A percentile compares a stretch with the other conserved stretches of the same genome.
Evolutionary conservation across 1,140 invertebrate species (phyloP).

Genomic region (Atta cephalotes): DNA sequence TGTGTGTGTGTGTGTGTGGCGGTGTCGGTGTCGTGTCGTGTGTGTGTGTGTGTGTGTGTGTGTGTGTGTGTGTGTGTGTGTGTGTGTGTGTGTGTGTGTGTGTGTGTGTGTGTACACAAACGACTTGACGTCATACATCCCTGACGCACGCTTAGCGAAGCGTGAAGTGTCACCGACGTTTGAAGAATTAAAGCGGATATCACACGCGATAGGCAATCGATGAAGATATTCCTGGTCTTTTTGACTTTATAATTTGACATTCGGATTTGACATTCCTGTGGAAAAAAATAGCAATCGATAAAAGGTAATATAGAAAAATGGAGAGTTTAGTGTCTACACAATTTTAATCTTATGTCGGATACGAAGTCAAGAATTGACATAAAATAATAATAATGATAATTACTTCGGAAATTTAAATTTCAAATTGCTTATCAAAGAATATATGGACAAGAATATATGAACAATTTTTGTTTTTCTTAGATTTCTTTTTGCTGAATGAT

Average conservation of each 20-base stretch:
- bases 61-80: no score
- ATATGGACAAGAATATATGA: background rate
- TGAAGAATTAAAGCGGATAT: slow-evolving; percentile 63
- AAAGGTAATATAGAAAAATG: background rate
- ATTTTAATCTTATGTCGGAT: background rate
- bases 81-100: background rate
- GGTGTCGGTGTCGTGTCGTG: no score
- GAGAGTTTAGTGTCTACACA: background rate
- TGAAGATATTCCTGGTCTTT: slow-evolving; percentile 34
- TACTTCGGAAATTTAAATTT: background rate
- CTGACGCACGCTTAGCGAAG: slow-evolving; percentile 57
- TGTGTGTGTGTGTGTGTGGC: no score
- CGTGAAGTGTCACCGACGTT: slow-evolving; percentile 48
- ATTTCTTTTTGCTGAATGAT: background rate
- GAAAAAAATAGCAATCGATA: background rate
- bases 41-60: no score
- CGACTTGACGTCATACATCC: slow-evolving; percentile 59
- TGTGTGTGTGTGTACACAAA: no score
- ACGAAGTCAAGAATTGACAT: background rate
- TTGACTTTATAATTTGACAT: slow-evolving; percentile 42
- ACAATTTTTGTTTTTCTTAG: background rate
- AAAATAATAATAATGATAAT: background rate
- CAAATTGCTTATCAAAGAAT: background rate
- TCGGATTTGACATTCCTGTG: background rate
- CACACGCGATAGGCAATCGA: slow-evolving; percentile 47